phyloP scores from a whole-genome alignment of 30 jellyfish, hydroid and myxozoan species.

The Aurelia aurita complex sp. Pacific region DNA sequence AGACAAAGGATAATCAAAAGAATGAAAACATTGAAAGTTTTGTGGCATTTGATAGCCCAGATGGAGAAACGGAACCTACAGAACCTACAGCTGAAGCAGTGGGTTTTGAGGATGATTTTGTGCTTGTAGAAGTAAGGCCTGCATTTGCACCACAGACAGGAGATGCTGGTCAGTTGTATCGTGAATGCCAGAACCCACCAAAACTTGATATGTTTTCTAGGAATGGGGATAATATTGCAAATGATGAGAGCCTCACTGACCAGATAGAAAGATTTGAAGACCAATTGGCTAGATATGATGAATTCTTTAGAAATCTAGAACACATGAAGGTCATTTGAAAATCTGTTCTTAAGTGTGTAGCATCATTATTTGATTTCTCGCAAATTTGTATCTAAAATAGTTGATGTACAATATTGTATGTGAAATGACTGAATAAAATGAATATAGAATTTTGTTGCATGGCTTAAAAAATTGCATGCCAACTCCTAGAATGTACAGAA shows the following conservation, averaged over 20 bases:
- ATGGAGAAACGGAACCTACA: conserved; percentile 26
- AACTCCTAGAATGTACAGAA: too few relatives aligned
- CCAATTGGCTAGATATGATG: conserved; percentile 73
- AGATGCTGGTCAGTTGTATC: conserved; percentile 83
- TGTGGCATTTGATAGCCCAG: conserved; percentile 6
- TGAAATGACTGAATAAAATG: too few relatives aligned
- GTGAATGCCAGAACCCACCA: conserved; percentile 90
- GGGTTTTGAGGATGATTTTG: conserved; percentile 98
- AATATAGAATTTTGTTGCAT: too few relatives aligned
- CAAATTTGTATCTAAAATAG: too few relatives aligned
- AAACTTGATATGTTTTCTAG: conserved; percentile 75
- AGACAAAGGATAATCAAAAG: conserved; percentile 2
- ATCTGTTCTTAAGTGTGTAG: too few relatives aligned
- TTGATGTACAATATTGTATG: too few relatives aligned
- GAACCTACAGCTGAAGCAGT: conserved; percentile 92
- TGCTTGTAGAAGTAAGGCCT: conserved; percentile 95
- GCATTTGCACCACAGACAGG: conserved; percentile 89
- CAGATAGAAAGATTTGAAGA: conserved; percentile 66
- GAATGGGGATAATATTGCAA: conserved; percentile 45
- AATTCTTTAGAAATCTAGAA: conserved; percentile 70
- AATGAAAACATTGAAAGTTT: conserved; percentile 9
- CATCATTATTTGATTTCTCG: too few relatives aligned
- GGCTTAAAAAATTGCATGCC: too few relatives aligned
- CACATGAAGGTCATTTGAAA: conserved; percentile 33
- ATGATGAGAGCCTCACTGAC: conserved; percentile 60